A percentile compares a stretch with the other conserved stretches of the same genome.
phyloP scores from a whole-genome alignment of 2,888 invertebrate species.

The Deladenus siricidicola region DNA sequence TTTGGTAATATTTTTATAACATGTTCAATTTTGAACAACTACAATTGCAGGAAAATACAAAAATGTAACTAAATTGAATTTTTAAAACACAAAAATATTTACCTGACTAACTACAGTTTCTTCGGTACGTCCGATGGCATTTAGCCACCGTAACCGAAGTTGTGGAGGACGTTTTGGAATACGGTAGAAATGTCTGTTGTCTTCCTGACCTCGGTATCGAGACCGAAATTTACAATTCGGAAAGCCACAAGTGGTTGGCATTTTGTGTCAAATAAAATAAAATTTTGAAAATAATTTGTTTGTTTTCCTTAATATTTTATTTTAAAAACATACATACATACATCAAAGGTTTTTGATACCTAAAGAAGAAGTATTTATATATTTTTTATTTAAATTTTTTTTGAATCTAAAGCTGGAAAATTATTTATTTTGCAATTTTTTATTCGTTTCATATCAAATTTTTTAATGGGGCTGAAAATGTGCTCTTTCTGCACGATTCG shows the following conservation, averaged over 20 bases:
- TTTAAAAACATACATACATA: neutral
- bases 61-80: too few species aligned
- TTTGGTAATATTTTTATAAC: too few species aligned
- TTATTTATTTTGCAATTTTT: too few species aligned
- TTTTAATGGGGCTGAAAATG: too few species aligned
- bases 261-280: slow-evolving; percentile 18
- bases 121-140: slow-evolving; percentile 55
- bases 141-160: slow-evolving; percentile 55
- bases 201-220: slow-evolving; percentile 55
- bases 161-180: slow-evolving; percentile 56
- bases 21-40: too few species aligned
- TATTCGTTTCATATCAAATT: too few species aligned
- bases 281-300: neutral
- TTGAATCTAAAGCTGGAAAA: neutral
- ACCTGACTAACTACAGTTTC: slow-evolving; percentile 57
- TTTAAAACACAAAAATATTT: slow-evolving; percentile 8
- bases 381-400: neutral
- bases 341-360: neutral
- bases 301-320: neutral
- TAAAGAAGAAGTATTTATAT: neutral
- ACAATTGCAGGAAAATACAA: too few species aligned
- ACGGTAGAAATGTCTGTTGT: slow-evolving; percentile 57
- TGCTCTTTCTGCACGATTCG: too few species aligned
- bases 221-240: slow-evolving; percentile 56
- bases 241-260: slow-evolving; percentile 57